Percentiles rank a stretch among this genome's conserved stretches.
Evolutionary conservation across 2,113 vertebrate genomes (phyloP).

Genomic region (Agelaius phoeniceus): DNA sequence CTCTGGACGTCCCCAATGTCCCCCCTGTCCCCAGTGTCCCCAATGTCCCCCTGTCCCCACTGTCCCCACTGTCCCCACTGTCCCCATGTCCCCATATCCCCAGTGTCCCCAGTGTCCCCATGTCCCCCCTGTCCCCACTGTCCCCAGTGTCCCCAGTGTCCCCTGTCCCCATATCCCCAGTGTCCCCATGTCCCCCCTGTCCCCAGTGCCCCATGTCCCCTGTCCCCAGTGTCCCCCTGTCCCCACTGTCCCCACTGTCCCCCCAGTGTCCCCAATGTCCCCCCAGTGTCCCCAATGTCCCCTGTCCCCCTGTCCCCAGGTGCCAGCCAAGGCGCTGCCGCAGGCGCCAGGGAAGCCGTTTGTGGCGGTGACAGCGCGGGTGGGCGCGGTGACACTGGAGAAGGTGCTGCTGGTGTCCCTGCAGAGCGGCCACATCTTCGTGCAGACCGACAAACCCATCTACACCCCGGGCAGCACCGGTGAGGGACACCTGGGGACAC

Average conservation of each 20-base stretch:
- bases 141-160: background rate
- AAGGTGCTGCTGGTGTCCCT: slow-evolving; percentile 66
- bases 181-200: background rate
- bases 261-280: too few species aligned
- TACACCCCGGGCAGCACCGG: slow-evolving; percentile 69
- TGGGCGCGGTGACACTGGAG: background rate
- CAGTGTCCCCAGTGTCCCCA: background rate
- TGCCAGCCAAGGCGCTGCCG: background rate
- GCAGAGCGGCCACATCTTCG: slow-evolving; percentile 73
- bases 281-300: background rate
- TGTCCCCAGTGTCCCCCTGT: background rate
- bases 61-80: background rate
- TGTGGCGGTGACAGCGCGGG: slow-evolving; percentile 19
- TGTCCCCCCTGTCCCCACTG: background rate
- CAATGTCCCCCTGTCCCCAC: too few species aligned
- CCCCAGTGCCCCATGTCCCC: background rate
- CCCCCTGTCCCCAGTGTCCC: too few species aligned
- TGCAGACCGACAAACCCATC: slow-evolving; percentile 79
- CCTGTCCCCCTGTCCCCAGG: background rate
- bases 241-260: background rate
- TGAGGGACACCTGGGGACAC: background rate
- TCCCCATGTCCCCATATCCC: background rate
- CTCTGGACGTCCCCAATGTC: too few species aligned
- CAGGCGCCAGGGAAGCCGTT: background rate
- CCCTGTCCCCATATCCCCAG: background rate